Conservation (phyloP, 1,140 invertebrate genomes). For the Nasonia longicornis region DNA sequence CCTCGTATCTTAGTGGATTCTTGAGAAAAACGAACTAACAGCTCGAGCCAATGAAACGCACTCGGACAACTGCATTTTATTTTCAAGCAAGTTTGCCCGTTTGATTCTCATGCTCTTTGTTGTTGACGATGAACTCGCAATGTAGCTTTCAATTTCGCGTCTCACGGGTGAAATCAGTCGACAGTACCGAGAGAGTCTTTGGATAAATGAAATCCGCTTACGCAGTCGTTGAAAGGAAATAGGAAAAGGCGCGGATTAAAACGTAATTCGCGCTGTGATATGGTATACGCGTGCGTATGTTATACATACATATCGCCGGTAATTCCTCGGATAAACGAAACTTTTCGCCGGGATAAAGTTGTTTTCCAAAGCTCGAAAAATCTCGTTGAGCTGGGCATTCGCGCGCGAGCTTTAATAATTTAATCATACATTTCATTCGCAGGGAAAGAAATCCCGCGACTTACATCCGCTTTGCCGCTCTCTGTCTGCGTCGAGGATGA, state of each 20-base stretch:
- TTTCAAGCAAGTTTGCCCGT: not conserved
- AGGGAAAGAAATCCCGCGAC: constrained; percentile 24
- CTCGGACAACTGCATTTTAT: not conserved
- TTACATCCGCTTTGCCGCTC: constrained; percentile 8
- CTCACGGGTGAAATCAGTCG: not conserved
- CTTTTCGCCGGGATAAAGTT: constrained; percentile 14
- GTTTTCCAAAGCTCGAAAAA: constrained; percentile 33
- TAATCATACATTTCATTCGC: constrained; percentile 42
- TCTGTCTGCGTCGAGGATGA: not conserved
- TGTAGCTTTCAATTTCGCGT: no score
- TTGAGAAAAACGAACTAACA: not conserved
- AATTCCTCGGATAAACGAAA: constrained; percentile 11
- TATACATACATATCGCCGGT: constrained; percentile 2
- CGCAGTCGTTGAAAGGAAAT: not conserved
- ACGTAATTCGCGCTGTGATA: no score
- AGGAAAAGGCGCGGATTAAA: no score
- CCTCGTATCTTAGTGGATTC: not conserved
- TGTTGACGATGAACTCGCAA: no score
- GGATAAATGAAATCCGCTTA: no score
- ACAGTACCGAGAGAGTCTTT: not conserved
- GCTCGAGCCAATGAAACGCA: constrained; percentile 20
- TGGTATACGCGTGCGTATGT: not conserved
- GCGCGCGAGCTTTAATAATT: constrained; percentile 38
- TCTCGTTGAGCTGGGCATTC: not conserved
- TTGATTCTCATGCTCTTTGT: not conserved